Evolutionary conservation across 2,113 vertebrate species (phyloP).

Genomic region (Polypterus bichir): DNA sequence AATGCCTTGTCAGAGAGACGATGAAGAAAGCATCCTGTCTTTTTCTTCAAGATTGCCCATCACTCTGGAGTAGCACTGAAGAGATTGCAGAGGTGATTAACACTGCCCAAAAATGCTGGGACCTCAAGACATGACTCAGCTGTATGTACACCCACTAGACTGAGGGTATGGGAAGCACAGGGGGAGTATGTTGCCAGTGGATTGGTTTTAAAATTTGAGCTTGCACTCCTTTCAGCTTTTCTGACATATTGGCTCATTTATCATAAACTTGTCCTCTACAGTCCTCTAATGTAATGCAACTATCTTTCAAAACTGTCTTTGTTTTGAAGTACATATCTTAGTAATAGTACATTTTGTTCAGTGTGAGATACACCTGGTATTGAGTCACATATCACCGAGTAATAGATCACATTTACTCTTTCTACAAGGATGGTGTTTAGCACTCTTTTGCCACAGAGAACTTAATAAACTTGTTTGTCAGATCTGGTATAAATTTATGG

Average conservation of each 20-base stretch:
- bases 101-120: constrained; percentile 12
- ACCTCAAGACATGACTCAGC: constrained; percentile 14
- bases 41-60: constrained; percentile 14
- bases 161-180: constrained; percentile 13
- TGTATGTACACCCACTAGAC: constrained; percentile 16
- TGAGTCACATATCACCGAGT: too few relatives aligned
- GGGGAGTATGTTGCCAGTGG: constrained; percentile 14
- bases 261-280: constrained; percentile 18
- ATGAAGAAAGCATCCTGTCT: not conserved
- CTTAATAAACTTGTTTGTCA: too few relatives aligned
- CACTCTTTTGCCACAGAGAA: too few relatives aligned
- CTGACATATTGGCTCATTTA: constrained; percentile 21
- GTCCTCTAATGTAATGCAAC: constrained; percentile 10
- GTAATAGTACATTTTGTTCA: constrained; percentile 8
- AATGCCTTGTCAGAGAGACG: constrained; percentile 11
- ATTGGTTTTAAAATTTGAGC: constrained; percentile 13
- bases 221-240: constrained; percentile 16
- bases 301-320: not conserved
- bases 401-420: too few relatives aligned
- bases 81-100: constrained; percentile 14
- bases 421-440: too few relatives aligned
- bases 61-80: constrained; percentile 15
- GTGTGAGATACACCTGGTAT: constrained; percentile 6
- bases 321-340: constrained; percentile 7
- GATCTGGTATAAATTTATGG: too few relatives aligned